Evolutionary conservation across 2,797 vertebrate genomes (phyloP).

Genomic region (Gephyroberyx darwinii): DNA sequence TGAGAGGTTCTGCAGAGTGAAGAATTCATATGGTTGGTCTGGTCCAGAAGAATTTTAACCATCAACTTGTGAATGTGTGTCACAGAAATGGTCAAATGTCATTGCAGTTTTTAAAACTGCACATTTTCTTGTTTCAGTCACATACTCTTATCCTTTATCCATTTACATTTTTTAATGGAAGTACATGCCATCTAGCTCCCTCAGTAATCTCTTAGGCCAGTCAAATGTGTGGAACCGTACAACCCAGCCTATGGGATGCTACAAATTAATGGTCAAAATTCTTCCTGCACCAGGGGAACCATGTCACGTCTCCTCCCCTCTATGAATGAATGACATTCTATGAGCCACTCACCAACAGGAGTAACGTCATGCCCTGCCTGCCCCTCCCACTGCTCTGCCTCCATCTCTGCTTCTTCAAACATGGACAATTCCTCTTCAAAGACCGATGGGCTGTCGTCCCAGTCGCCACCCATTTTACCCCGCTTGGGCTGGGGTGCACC

Average conservation of each 20-base stretch:
- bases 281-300: neutral
- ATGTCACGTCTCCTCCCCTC: neutral
- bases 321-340: neutral
- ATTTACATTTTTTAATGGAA: too few relatives aligned
- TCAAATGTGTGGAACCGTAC: too few relatives aligned
- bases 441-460: constrained; percentile 88
- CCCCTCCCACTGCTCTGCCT: constrained; percentile 82
- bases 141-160: too few relatives aligned
- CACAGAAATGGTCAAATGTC: neutral
- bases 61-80: neutral
- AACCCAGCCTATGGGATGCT: too few relatives aligned
- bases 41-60: neutral
- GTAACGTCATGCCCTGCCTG: constrained; percentile 81
- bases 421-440: constrained; percentile 89
- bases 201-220: too few relatives aligned
- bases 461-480: constrained; percentile 73
- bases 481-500: constrained; percentile 80
- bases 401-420: constrained; percentile 87
- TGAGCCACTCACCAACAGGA: constrained; percentile 76
- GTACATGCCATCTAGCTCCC: too few relatives aligned
- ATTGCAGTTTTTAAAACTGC: too few relatives aligned
- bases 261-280: neutral
- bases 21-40: neutral
- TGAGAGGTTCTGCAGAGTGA: neutral
- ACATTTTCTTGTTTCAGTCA: too few relatives aligned